These are phyloP conservation scores for Hemicentrotus pulcherrimus DNA, from an alignment of 35 echinoderm and acorn worm species.

Conservation along the genomic window DNA sequence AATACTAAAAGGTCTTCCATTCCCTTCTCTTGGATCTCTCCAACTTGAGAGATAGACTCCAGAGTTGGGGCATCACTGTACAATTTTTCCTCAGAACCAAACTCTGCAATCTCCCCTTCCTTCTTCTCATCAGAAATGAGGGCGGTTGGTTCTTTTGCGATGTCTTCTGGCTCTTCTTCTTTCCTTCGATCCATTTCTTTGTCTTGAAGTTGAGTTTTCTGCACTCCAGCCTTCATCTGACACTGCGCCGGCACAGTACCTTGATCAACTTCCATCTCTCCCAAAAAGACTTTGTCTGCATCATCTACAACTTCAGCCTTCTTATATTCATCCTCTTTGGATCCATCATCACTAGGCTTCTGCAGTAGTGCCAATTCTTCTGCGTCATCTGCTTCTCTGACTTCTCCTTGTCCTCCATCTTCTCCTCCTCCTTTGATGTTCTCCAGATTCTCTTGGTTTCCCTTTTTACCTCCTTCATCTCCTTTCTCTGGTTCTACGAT, in stretches of 20 bases:
- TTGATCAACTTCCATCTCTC: neutral
- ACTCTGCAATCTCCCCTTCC: constrained; percentile 25
- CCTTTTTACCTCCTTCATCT: neutral
- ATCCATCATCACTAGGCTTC: neutral
- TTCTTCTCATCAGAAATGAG: neutral
- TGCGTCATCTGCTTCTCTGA: neutral
- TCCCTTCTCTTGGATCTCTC: neutral
- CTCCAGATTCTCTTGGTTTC: neutral
- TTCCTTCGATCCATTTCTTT: neutral
- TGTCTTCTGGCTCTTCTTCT: neutral
- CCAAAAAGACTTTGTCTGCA: neutral
- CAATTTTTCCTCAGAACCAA: neutral
- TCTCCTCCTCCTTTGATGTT: neutral
- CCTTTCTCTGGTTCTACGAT: neutral
- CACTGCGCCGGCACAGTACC: neutral
- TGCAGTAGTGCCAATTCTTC: neutral
- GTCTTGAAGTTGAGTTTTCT: neutral
- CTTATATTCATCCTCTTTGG: neutral
- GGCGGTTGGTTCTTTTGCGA: neutral
- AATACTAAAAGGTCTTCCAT: neutral
- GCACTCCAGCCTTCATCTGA: neutral
- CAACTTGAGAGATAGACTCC: neutral
- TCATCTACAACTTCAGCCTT: neutral
- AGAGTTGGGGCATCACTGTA: neutral
- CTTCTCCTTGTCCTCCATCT: neutral